Conservation (phyloP, 2,797 vertebrate species). For the Mormyrus hasselquistii region DNA sequence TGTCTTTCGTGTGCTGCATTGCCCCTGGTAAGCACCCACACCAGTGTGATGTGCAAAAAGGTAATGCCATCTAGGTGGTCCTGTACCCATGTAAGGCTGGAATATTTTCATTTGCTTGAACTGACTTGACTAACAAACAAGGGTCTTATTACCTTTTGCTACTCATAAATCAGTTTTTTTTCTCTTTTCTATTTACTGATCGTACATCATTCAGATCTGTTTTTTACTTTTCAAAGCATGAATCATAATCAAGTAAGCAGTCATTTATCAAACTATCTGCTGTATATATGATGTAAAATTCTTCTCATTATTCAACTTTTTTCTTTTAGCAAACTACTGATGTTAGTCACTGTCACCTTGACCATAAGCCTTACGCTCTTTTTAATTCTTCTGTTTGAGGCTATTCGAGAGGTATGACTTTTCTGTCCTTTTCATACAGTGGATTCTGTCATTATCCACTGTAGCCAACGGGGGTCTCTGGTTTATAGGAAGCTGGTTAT, state of each 20-base stretch:
- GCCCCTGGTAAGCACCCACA: neutral
- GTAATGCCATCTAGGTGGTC: neutral
- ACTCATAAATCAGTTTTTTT: neutral
- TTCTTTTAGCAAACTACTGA: neutral
- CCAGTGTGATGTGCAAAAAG: neutral
- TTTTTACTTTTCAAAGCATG: neutral
- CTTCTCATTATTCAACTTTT: neutral
- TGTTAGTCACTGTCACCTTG: neutral
- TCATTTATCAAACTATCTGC: neutral
- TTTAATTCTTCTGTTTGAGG: neutral
- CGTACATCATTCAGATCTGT: neutral
- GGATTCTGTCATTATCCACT: neutral
- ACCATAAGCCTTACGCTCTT: neutral
- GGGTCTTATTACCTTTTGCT: neutral
- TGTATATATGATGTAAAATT: neutral
- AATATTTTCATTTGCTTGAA: neutral
- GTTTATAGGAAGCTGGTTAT: neutral
- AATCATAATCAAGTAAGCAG: neutral
- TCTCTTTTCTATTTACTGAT: neutral
- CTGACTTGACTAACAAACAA: neutral
- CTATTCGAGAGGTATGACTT: neutral
- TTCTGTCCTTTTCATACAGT: neutral
- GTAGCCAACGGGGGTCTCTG: neutral
- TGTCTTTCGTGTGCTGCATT: neutral
- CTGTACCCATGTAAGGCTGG: neutral